These are phyloP conservation scores for Huso huso DNA, from an alignment of 2,797 vertebrate genomes.

Conservation along the genomic window DNA sequence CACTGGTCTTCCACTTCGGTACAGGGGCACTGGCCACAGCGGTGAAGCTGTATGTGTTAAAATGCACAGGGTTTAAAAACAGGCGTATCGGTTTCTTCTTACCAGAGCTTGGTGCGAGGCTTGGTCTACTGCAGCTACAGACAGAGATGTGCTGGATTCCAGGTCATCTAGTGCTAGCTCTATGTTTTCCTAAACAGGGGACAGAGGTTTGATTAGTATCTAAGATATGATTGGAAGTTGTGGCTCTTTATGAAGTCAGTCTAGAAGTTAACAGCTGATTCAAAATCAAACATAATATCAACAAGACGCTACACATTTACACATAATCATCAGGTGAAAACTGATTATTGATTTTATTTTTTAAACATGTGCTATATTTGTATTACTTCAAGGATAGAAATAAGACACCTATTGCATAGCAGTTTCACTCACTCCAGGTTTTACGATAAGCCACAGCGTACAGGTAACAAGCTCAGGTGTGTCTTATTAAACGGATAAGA, in stretches of 20 bases:
- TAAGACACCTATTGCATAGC: too few relatives aligned
- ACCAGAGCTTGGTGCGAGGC: constrained; percentile 89
- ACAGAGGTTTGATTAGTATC: constrained; percentile 51
- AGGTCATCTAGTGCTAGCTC: constrained; percentile 87
- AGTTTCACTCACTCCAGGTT: too few relatives aligned
- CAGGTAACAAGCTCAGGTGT: too few relatives aligned
- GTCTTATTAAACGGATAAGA: too few relatives aligned
- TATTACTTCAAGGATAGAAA: too few relatives aligned
- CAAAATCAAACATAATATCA: not conserved
- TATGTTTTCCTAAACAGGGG: constrained; percentile 83
- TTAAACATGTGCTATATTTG: too few relatives aligned
- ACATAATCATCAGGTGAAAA: not conserved
- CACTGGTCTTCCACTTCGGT: too few relatives aligned
- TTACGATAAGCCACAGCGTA: too few relatives aligned
- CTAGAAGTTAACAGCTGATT: not conserved
- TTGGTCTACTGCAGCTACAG: constrained; percentile 86
- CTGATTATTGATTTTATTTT: not conserved
- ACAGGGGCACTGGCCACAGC: too few relatives aligned
- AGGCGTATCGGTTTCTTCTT: constrained; percentile 42
- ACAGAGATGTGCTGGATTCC: constrained; percentile 70
- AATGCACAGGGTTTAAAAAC: not conserved
- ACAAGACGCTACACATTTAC: not conserved
- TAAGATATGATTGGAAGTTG: constrained; percentile 18
- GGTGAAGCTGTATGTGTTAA: not conserved
- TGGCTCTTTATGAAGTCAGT: constrained; percentile 2